Base-by-base conservation (phyloP, 2,888 invertebrate species). In the Lottia gigantea region DNA sequence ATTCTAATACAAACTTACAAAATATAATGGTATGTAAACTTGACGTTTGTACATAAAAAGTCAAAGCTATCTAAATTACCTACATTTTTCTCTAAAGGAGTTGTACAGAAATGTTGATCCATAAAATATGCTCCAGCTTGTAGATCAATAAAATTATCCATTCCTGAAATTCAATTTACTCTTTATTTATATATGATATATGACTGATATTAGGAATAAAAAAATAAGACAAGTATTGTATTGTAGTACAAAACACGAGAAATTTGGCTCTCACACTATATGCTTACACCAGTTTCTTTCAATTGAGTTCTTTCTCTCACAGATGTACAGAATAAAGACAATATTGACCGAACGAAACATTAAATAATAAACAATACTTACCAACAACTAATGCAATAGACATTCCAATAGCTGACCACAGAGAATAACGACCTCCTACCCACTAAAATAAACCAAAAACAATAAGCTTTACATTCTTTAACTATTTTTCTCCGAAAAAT, bases 401-500 rank as follows among this genome's bases (percentile, higher is more conserved):
- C 25, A 99, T 91, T 49, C 99, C 99, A 89, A 99, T 99, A 4
- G 99, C 99, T 0, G 98, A 99, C 99, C 99, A 99, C 14, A 99
- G 91, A 0, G 98, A 99, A 86, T 92, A 96, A 85, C 99, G 93
- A 80, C 99, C 99, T 47, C 99, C 99, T 63, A 99, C 99, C 98
- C 98, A 99, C 90, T 90, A 80, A 16, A 80, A 83, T 70, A 63
- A 71, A 31, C 7, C 40, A 40, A 40, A 71, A 31, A 3, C 40
- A 40, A 40, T 8, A 40, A 11, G 11, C 40, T 40, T 40, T 40
- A 40, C 11, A 40, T 31, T 31, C 2, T n/a, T n/a, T n/a, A n/a
- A n/a, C n/a, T n/a, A n/a, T n/a, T n/a, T n/a, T n/a, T n/a, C n/a
- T n/a, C n/a, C n/a, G n/a, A n/a, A n/a, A n/a, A n/a, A n/a, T n/a